Percentiles rank a stretch among this genome's conserved stretches.
These are phyloP conservation scores for Apteryx owenii DNA, from an alignment of 2,113 vertebrate genomes.

Conservation along the genomic window DNA sequence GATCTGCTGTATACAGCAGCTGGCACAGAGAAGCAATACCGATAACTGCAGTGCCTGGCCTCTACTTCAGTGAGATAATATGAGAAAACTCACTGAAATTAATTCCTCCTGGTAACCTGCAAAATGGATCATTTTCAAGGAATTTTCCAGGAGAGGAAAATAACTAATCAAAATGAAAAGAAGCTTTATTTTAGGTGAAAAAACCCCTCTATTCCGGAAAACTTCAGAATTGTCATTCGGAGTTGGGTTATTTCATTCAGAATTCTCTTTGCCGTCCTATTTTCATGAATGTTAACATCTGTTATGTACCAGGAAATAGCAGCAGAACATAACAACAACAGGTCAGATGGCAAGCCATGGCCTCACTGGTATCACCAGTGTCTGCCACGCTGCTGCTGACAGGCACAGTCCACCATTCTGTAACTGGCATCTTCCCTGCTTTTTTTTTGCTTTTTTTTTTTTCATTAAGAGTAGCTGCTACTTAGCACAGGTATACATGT, in stretches of 20 bases:
- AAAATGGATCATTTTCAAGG: not conserved
- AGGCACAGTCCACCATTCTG: not conserved
- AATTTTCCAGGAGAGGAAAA: not conserved
- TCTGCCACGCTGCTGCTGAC: accelerated
- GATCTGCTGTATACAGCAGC: not conserved
- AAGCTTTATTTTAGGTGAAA: not conserved
- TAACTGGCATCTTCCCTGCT: not conserved
- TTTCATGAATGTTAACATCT: not conserved
- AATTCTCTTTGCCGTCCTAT: not conserved
- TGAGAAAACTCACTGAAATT: not conserved
- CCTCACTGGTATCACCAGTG: accelerated
- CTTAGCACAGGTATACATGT: not conserved
- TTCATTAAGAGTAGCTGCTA: not conserved
- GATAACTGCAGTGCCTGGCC: not conserved
- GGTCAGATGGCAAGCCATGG: not conserved
- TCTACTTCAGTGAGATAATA: not conserved
- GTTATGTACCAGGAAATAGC: not conserved
- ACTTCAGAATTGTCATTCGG: not conserved
- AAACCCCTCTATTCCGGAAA: not conserved
- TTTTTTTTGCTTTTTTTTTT: not conserved
- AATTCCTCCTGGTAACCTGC: not conserved
- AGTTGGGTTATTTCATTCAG: not conserved
- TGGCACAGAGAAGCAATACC: not conserved
- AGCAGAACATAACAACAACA: not conserved
- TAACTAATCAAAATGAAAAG: not conserved